Evolutionary conservation across 2,113 vertebrate species (phyloP).

Genomic region (Ellobius talpinus): DNA sequence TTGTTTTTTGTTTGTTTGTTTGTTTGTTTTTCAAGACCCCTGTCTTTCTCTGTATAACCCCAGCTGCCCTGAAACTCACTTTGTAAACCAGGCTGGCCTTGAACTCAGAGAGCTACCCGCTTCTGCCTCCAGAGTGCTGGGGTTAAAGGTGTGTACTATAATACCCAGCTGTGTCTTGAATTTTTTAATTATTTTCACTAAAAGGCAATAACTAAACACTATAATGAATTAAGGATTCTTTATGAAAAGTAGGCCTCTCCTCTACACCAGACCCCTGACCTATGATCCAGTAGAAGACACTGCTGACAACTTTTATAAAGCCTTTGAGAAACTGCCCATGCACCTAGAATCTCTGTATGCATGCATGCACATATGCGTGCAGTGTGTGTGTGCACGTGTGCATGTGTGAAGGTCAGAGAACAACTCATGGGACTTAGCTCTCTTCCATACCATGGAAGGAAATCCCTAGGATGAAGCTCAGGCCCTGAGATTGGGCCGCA

Average conservation of each 20-base stretch:
- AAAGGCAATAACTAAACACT: conserved; percentile 21
- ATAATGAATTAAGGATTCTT: conserved; percentile 44
- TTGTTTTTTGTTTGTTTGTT: neutral
- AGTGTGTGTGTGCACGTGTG: neutral
- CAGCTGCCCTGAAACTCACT: neutral
- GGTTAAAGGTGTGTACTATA: neutral
- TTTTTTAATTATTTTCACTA: conserved; percentile 35
- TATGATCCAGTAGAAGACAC: neutral
- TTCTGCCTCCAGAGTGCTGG: neutral
- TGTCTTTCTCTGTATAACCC: neutral
- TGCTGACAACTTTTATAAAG: neutral
- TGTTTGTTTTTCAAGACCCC: neutral
- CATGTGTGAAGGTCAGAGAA: neutral
- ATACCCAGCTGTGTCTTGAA: neutral
- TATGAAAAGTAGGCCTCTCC: neutral
- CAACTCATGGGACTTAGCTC: neutral
- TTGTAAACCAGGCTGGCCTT: neutral
- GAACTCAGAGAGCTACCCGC: neutral
- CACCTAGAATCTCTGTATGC: neutral
- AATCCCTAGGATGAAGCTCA: neutral
- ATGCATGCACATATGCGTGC: too few relatives aligned
- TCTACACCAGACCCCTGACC: neutral
- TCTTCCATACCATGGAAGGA: neutral
- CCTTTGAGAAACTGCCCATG: neutral
- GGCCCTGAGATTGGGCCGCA: neutral